Percentiles rank a stretch among this genome's conserved stretches.
Conservation (phyloP, 2,113 vertebrate species). For the Ictalurus furcatus region DNA sequence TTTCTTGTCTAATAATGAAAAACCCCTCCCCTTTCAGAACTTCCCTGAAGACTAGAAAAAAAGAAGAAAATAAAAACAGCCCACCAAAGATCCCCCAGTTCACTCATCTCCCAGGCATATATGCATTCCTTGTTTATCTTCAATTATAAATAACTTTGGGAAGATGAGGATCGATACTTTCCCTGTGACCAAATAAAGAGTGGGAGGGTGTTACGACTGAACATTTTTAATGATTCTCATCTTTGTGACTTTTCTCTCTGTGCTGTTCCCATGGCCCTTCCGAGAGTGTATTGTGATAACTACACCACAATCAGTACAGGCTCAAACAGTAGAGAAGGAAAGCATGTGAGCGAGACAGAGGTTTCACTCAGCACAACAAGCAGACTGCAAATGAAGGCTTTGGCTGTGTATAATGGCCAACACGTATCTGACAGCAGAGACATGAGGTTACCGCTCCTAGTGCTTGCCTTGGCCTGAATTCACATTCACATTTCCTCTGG, state of each 20-base stretch:
- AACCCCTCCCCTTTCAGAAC: constrained; percentile 41
- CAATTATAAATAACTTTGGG: constrained; percentile 79
- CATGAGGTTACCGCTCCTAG: constrained; percentile 61
- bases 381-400: background rate
- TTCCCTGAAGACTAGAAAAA: constrained; percentile 63
- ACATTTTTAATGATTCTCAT: constrained; percentile 68
- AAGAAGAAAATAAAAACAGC: constrained; percentile 54
- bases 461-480: constrained; percentile 70
- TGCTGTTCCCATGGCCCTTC: constrained; percentile 73
- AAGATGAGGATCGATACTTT: constrained; percentile 76
- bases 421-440: constrained; percentile 39
- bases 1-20: constrained; percentile 36
- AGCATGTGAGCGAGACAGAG: constrained; percentile 9
- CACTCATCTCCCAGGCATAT: constrained; percentile 68
- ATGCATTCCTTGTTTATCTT: constrained; percentile 73
- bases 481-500: constrained; percentile 71
- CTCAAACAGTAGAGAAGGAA: background rate
- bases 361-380: constrained; percentile 30
- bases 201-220: constrained; percentile 62
- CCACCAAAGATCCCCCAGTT: constrained; percentile 56
- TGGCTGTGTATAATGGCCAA: constrained; percentile 35
- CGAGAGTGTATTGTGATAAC: constrained; percentile 56
- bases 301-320: constrained; percentile 27
- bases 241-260: constrained; percentile 62
- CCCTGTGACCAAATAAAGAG: constrained; percentile 61